A percentile compares a stretch with the other conserved stretches of the same genome.
Evolutionary conservation across 2,888 invertebrate species (phyloP).

Genomic region (Torymus aiolomorphi): DNA sequence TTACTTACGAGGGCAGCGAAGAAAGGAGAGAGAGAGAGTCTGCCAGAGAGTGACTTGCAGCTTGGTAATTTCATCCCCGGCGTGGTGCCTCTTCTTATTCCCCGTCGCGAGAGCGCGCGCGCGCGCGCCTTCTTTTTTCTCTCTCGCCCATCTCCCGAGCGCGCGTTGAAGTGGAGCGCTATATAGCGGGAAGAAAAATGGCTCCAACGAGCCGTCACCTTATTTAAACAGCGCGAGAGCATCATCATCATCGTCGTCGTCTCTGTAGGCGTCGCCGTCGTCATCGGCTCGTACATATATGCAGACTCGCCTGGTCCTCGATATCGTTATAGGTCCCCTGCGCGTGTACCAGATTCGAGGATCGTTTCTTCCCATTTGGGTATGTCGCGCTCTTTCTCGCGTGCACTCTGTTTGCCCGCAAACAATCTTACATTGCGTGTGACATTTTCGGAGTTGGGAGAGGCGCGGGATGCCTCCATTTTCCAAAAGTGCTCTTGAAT

Average conservation of each 20-base stretch:
- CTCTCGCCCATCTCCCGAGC: conserved; percentile 20
- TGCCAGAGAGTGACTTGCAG: conserved; percentile 69
- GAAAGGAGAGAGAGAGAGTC: neutral
- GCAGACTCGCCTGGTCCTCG: neutral
- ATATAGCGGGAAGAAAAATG: conserved; percentile 43
- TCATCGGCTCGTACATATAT: conserved; percentile 42
- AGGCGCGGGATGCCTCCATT: too few species aligned
- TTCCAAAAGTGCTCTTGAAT: neutral
- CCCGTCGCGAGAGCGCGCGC: too few species aligned
- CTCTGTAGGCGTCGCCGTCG: conserved; percentile 61
- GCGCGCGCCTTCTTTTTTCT: conserved; percentile 28
- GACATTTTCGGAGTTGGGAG: too few species aligned
- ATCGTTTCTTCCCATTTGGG: neutral
- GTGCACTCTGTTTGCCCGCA: conserved; percentile 7
- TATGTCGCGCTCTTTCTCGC: neutral
- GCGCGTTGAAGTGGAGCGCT: conserved; percentile 4
- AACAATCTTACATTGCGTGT: neutral
- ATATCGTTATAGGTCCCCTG: neutral
- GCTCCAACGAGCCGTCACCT: conserved; percentile 45
- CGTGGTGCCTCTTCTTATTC: conserved; percentile 66
- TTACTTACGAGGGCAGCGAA: conserved; percentile 27
- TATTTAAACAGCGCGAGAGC: conserved; percentile 37
- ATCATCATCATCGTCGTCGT: conserved; percentile 47
- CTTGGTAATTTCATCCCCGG: conserved; percentile 73
- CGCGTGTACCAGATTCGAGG: neutral